Evolutionary conservation across 2,888 invertebrate genomes (phyloP).

Genomic region (Pharmacophagus antenor): DNA sequence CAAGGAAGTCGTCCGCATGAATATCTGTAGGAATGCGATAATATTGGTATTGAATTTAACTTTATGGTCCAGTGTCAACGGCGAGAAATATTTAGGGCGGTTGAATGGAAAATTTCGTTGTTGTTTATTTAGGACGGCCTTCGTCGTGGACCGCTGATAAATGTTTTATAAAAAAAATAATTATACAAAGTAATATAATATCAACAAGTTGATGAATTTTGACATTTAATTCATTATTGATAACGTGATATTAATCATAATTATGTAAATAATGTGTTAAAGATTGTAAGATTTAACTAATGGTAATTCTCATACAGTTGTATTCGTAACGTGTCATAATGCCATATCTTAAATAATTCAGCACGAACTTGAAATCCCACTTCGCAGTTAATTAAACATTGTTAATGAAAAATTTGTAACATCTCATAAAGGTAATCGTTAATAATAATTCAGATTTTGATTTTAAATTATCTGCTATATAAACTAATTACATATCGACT

Average conservation of each 20-base stretch:
- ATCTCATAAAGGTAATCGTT: too few relatives aligned
- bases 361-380: too few relatives aligned
- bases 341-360: too few relatives aligned
- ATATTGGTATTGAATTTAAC: not conserved
- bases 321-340: too few relatives aligned
- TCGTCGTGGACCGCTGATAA: not conserved
- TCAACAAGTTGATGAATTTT: not conserved
- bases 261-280: not conserved
- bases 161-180: not conserved
- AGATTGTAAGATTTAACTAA: too few relatives aligned
- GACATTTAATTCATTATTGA: not conserved
- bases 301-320: too few relatives aligned
- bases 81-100: slow-evolving; percentile 16
- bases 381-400: too few relatives aligned
- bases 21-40: not conserved
- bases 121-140: slow-evolving; percentile 1
- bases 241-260: not conserved
- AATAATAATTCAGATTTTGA: too few relatives aligned
- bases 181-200: not conserved
- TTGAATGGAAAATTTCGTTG: slow-evolving; percentile 18
- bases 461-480: too few relatives aligned
- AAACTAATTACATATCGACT: too few relatives aligned
- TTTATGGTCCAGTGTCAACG: not conserved
- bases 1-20: not conserved
- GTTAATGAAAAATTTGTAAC: too few relatives aligned